phyloP scores from a whole-genome alignment of 64 coral and sea anemone species.

The Pachyseris speciosa region DNA sequence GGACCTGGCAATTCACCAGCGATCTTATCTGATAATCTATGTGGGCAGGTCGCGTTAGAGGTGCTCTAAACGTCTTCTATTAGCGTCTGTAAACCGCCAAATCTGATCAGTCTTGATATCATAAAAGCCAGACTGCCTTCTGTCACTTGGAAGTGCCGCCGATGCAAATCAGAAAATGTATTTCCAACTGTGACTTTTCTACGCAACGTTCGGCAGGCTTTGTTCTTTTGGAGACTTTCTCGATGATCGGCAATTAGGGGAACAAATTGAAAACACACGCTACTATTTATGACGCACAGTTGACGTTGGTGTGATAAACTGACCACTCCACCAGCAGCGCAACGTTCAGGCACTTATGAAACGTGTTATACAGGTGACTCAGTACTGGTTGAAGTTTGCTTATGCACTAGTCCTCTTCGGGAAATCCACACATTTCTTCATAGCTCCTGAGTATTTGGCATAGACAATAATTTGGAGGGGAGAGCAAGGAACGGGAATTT shows the following conservation, averaged over 20 bases:
- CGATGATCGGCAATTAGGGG: neutral
- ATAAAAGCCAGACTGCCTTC: neutral
- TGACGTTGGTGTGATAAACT: neutral
- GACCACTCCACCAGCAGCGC: neutral
- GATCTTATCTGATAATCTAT: no score
- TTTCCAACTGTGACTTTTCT: neutral
- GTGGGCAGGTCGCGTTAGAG: no score
- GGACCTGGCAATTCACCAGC: no score
- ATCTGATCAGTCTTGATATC: neutral
- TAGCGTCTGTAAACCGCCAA: no score
- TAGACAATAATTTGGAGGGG: neutral
- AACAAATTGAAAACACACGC: neutral
- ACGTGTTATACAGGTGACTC: no score
- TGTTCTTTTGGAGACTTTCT: neutral
- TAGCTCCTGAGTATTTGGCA: no score
- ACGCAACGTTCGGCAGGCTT: neutral
- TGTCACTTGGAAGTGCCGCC: no score
- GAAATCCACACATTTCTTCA: no score
- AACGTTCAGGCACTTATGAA: no score
- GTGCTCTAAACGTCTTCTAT: no score
- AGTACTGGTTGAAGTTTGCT: no score
- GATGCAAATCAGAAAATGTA: neutral
- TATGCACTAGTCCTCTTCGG: no score
- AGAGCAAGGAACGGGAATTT: neutral
- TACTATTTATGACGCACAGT: neutral